Evolutionary conservation across 2,797 vertebrate genomes (phyloP), one percentile per base, ranked within the genome.

Genomic region (Chelon auratus): DNA sequence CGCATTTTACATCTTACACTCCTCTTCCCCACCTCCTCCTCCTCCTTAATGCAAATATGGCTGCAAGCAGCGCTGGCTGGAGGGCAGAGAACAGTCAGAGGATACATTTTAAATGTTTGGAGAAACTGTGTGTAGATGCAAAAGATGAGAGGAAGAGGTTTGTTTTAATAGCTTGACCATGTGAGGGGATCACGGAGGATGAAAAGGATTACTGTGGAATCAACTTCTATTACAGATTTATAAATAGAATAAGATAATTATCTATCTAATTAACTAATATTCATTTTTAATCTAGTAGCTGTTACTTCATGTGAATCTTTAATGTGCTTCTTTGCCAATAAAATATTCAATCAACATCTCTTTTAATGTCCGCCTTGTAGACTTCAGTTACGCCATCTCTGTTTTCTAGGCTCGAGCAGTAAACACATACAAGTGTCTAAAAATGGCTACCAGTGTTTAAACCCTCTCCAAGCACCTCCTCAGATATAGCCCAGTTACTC

Each of bases 41-140:
- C 66, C 66, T 62, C 66, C 81, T 75, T 77, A 86, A 82, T 72
- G 74, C 89, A 85, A 88, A 92, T 86, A 89, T 70, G 83, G 77
- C 83, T 71, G 59, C 40, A 53, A 80, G 85, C 73, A 55, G 83
- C 68, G 37, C 53, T 81, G 85, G 83, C 76, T 75, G 55, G 78
- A 84, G 77, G 86, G 75, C 86, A 84, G 81, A 47, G 52, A 76
- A 71, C 84, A 88, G 87, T 90, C 82, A 87, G 78, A 71, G 70
- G 72, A 83, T 55, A 54, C 59, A 56, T 55, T 26, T 74, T 62
- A 81, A 72, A 76, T 73, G 83, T 83, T 81, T 78, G 84, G 78
- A 58, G 50, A 81, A 82, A 70, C 53, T 45, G 66, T 58, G 63
- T 79, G 60, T 83, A 81, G 73, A 83, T 53, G 68, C 55, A 30